Evolutionary conservation across 2,888 invertebrate species (phyloP), one percentile per base, ranked within the genome.

Genomic region (Diarsia mendica): DNA sequence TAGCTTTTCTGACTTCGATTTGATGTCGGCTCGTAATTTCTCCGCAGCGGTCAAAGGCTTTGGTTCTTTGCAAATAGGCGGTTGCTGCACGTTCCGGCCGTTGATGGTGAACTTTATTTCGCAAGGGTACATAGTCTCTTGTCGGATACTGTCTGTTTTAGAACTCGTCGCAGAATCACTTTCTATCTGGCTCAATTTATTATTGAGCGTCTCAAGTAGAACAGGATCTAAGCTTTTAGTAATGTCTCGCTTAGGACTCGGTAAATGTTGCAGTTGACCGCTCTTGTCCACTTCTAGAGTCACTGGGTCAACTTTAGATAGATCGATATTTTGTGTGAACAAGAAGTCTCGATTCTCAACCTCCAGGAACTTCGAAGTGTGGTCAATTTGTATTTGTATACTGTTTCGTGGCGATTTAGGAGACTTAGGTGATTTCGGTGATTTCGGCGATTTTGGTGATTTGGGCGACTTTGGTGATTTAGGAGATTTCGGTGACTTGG

Each of bases 111-210:
- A 96, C 91, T 96, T 97, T 87, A 93, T 97, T 90, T 95, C 97
- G 80, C 97, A 97, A 10, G 95, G 86, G 82, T 93, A 96, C 84
- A 97, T 96, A 60, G 96, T 93, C n/a, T 97, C 97, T 79, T 97
- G 96, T 73, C 95, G 95, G 85, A 97, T 96, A 89, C 98, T 98
- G 87, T 98, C 98, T 0, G 98, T 98, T 93, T 97, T 97, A 0
- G 98, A 98, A 87, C 98, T 98, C 2, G 98, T 98, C 0, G 97
- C 98, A 0, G 98, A 98, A 92, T 98, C 98, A 87, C 98, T 98
- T 94, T 98, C 98, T 67, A 98, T 98, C 93, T 98, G 98, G 90
- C 98, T 98, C 9, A 98, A 90, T 93, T 98, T 98, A 11, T 97
- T 97, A 90, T 97, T 98, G 0, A 98, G 93, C 13, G 98, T 97